Percentiles rank a stretch among this genome's conserved stretches.
Evolutionary conservation across 2,888 invertebrate species (phyloP).

Genomic region (Marasmarcha lunaedactyla): DNA sequence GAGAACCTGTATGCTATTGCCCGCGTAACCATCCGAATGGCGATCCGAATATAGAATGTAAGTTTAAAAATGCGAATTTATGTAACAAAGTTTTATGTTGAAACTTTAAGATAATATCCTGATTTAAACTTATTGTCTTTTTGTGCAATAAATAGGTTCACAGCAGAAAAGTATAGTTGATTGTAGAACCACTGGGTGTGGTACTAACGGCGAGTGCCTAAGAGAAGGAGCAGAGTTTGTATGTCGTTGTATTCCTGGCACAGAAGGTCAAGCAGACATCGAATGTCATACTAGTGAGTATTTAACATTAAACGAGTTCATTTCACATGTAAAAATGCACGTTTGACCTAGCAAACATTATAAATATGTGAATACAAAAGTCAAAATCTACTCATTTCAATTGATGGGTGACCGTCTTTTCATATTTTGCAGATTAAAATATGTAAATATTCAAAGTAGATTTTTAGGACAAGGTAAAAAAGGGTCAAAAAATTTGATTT

Average conservation of each 20-base stretch:
- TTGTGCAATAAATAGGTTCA: constrained; percentile 46
- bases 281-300: constrained; percentile 75
- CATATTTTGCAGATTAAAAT: no score
- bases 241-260: constrained; percentile 83
- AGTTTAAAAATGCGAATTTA: constrained; percentile 39
- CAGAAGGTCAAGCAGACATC: constrained; percentile 77
- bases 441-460: no score
- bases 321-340: constrained; percentile 66
- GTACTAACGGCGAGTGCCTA: constrained; percentile 87
- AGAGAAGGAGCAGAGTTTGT: constrained; percentile 87
- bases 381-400: neutral
- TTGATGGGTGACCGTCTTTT: no score
- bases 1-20: constrained; percentile 86
- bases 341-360: constrained; percentile 17
- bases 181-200: constrained; percentile 87
- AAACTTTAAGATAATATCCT: no score
- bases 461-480: no score
- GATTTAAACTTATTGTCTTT: no score
- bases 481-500: no score
- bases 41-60: constrained; percentile 88
- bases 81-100: neutral
- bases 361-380: constrained; percentile 8
- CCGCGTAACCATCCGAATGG: constrained; percentile 85
- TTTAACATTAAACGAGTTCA: constrained; percentile 3
- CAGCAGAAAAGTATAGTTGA: constrained; percentile 74